Evolutionary conservation across 1,140 invertebrate genomes (phyloP), one percentile per base, ranked within the genome.

Genomic region (Pantala flavescens): DNA sequence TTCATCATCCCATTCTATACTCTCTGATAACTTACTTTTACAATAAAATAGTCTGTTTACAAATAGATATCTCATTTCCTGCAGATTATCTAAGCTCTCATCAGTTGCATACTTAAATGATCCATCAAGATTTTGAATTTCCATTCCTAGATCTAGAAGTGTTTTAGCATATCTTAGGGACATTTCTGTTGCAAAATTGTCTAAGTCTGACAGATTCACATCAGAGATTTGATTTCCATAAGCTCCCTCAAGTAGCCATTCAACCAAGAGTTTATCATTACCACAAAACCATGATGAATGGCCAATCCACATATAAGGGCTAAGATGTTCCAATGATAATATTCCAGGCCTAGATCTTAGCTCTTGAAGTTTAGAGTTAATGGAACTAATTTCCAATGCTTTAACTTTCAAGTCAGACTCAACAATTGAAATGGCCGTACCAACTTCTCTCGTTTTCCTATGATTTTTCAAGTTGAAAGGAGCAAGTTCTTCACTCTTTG

Each of bases 401-500:
- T 19, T 7, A 19, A 7, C 14, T 19, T 24, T 24, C 71, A 28
- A 28, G 14, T 24, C 71, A 14, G 2, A 16, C 2, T 72, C 71
- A 72, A 72, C 2, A 49, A 5, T 19, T n/a, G 24, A 63, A 63
- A 63, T 3, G 49, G 49, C 49, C 12, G 3, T 1, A 5, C 49
- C 12, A 5, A 14, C n/a, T 1, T 3, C 3, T 63, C n/a, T 63
- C 2, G 19, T 70, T 55, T n/a, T 71, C 23, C 76, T 72, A 16
- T 24, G 78, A 76, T 71, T 24, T 14, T 43, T 72, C 63, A 79
- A 73, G 14, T 75, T 76, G 42, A 71, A 78, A 19, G 74, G 0
- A 23, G 74, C 73, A 9, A 82, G 70, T 19, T n/a, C 70, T 74
- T 81, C 78, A 78, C 79, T 84, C 74, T 81, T 80, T 73, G 81